phyloP scores from a whole-genome alignment of 2,888 invertebrate species.

The Sialis lutaria region DNA sequence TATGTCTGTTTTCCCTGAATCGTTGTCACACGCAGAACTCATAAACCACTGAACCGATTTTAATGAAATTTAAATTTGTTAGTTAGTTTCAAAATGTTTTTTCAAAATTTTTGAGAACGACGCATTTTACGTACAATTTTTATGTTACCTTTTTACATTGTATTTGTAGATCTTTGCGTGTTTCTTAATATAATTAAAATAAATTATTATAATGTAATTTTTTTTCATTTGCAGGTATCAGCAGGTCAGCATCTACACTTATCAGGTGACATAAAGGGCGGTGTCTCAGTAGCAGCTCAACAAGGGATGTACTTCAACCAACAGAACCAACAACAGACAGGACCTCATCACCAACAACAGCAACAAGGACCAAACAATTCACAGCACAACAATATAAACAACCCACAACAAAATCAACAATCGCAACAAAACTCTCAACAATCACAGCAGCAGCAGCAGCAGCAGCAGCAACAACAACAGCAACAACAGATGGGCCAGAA shows the following conservation, averaged over 20 bases:
- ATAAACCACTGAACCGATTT: no score
- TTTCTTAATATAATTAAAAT: no score
- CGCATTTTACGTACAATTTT: no score
- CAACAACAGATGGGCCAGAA: conserved; percentile 6
- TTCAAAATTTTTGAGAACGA: no score
- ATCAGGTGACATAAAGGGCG: conserved; percentile 50
- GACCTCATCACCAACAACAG: conserved; percentile 23
- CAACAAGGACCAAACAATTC: conserved; percentile 17
- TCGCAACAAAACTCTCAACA: conserved; percentile 15
- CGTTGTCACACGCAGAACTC: no score
- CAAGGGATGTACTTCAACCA: conserved; percentile 62
- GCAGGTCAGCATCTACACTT: conserved; percentile 75
- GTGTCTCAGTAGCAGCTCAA: conserved; percentile 68
- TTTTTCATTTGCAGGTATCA: conserved; percentile 49
- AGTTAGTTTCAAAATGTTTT: no score
- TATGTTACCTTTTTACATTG: no score
- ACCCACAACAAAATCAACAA: conserved; percentile 9
- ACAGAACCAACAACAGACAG: conserved; percentile 15
- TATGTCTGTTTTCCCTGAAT: no score
- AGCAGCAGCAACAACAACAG: conserved; percentile 25
- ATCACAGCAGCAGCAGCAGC: conserved; percentile 13
- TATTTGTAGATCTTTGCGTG: no score
- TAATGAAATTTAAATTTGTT: no score
- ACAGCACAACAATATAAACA: conserved; percentile 18
- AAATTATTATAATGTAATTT: conserved; percentile 7